Evolutionary conservation across 2,888 invertebrate genomes (phyloP).

Genomic region (Drosophila ustulata): DNA sequence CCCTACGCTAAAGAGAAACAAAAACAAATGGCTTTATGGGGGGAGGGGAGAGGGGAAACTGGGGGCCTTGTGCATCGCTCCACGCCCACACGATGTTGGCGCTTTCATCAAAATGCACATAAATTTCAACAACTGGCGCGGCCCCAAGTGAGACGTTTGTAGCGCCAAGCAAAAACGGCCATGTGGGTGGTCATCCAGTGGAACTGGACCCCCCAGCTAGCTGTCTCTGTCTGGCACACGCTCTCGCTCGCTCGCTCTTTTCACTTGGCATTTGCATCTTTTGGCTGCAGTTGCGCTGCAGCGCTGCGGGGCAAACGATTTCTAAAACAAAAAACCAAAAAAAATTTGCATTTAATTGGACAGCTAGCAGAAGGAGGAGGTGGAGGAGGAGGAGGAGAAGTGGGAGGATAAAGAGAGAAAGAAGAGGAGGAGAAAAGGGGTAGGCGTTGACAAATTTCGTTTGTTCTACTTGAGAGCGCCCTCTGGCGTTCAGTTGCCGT

Average conservation of each 20-base stretch:
- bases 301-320: slow-evolving; percentile 65
- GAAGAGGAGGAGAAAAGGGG: slow-evolving; percentile 14
- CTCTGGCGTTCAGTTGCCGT: slow-evolving; percentile 36
- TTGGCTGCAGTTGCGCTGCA: slow-evolving; percentile 41
- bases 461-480: slow-evolving; percentile 73
- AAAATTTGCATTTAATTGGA: slow-evolving; percentile 81
- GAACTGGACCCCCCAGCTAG: slow-evolving; percentile 43
- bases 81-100: slow-evolving; percentile 67
- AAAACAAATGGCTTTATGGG: neutral
- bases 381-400: neutral
- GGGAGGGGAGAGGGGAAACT: too few relatives aligned
- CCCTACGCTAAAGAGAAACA: neutral
- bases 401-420: slow-evolving; percentile 1
- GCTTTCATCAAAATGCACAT: slow-evolving; percentile 79
- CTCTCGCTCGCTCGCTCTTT: neutral
- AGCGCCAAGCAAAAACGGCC: slow-evolving; percentile 64
- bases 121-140: slow-evolving; percentile 65
- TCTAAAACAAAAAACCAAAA: slow-evolving; percentile 54
- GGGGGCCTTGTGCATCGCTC: slow-evolving; percentile 34
- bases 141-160: slow-evolving; percentile 73
- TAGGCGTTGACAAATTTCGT: slow-evolving; percentile 66
- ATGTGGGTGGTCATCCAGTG: slow-evolving; percentile 71
- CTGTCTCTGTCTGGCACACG: neutral
- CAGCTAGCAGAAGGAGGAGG: slow-evolving; percentile 21
- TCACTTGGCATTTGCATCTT: slow-evolving; percentile 69